Evolutionary conservation across 2,888 invertebrate species (phyloP), one percentile per base, ranked within the genome.

Genomic region (Chesias legatella): DNA sequence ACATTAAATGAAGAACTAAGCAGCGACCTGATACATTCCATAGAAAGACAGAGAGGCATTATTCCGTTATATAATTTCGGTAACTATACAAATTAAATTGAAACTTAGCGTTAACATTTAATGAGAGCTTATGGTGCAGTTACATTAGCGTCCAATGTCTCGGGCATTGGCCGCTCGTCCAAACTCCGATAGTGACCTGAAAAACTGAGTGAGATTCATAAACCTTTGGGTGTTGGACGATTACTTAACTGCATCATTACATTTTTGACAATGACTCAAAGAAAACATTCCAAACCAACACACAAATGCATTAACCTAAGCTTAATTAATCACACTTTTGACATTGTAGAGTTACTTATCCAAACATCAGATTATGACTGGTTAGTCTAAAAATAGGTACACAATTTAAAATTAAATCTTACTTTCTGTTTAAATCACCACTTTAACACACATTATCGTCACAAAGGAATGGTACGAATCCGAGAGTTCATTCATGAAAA

Each of bases 291-390:
- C 77, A 79, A 79, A 68, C 59, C 72, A 74, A 78, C 76, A 79
- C 76, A 72, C 76, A 77, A 67, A 73, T 72, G 64, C 69, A 71
- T 64, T 67, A 56, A 55, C 65, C 77, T 83, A 84, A 58, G 68
- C 79, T 86, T 82, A 85, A 82, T 82, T 76, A 86, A 88, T 88
- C 86, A 88, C 88, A 88, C 86, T 85, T 83, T 88, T 85, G 86
- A 86, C 86, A 88, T 88, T 88, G 86, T 86, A 83, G 78, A 81
- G 84, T 84, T 82, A 83, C 61, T 67, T 79, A 83, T 75, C 65
- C 78, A 82, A 82, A 86, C 81, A 84, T 84, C 72, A 76, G 74
- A 69, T 75, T 76, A 81, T 83, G 84, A 85, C 86, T 84, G 68
- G 56, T 78, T 72, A 79, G 54, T 66, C 77, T 81, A 80, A 56